These are phyloP conservation scores for Lampris megalopsis DNA, from an alignment of 2,113 vertebrate species.

Conservation along the genomic window DNA sequence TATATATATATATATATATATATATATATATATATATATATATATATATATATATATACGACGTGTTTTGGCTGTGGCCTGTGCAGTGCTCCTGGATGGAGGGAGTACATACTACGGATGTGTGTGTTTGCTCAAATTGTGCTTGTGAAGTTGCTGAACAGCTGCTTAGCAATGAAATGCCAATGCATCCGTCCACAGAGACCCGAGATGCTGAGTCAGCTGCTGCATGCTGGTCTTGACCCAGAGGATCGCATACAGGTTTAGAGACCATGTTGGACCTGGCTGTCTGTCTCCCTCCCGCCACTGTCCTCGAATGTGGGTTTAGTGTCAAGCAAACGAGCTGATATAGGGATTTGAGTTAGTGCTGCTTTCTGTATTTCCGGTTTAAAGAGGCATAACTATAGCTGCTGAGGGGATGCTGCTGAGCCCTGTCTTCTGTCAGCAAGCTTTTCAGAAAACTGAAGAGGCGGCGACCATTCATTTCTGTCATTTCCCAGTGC, in stretches of 20 bases:
- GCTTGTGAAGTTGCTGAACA: not conserved
- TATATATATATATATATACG: too few relatives aligned
- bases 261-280: not conserved
- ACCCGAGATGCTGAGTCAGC: slow-evolving; percentile 51
- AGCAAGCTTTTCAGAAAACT: not conserved
- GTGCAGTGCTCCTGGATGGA: too few relatives aligned
- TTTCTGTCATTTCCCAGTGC: not conserved
- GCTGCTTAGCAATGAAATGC: slow-evolving; percentile 6
- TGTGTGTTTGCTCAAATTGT: not conserved
- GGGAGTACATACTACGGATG: too few relatives aligned
- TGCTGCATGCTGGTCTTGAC: not conserved
- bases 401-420: not conserved
- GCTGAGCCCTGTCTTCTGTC: too few relatives aligned
- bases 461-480: not conserved
- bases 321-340: not conserved
- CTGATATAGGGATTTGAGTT: not conserved
- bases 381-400: too few relatives aligned
- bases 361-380: not conserved
- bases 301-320: not conserved
- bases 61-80: too few relatives aligned
- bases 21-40: too few relatives aligned
- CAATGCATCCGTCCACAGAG: slow-evolving; percentile 18
- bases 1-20: too few relatives aligned
- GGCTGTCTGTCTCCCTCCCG: not conserved
- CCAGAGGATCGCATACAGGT: not conserved